Conservation (phyloP, 2,797 vertebrate species). For the Epinephelus coioides region DNA sequence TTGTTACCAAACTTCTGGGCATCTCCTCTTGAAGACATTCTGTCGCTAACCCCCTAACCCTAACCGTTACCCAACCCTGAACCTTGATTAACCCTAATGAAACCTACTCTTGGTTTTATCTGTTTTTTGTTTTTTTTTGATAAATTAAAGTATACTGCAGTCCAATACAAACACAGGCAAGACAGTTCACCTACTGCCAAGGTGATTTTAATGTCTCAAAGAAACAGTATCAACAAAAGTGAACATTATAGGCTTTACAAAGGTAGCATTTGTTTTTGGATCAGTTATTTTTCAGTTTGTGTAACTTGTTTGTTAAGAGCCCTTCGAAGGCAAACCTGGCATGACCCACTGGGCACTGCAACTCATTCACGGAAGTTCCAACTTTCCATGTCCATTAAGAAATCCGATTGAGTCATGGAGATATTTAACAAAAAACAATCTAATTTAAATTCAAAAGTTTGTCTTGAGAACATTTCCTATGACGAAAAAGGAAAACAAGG, state of each 20-base stretch:
- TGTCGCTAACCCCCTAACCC: not conserved
- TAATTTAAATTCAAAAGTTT: not conserved
- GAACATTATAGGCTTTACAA: not conserved
- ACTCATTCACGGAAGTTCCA: constrained; percentile 1
- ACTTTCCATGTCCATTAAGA: not conserved
- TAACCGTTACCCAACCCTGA: not conserved
- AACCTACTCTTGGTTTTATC: not conserved
- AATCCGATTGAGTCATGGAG: not conserved
- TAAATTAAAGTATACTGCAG: not conserved
- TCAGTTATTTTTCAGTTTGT: not conserved
- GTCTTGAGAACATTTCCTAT: not conserved
- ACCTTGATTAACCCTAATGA: not conserved
- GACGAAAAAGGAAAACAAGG: not conserved
- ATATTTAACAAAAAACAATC: not conserved
- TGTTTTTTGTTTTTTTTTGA: not conserved
- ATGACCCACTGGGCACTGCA: not conserved
- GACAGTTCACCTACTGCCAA: not conserved
- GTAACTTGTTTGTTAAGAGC: not conserved
- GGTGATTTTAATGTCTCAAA: not conserved
- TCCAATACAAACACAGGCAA: constrained; percentile 1
- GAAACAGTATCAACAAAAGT: not conserved
- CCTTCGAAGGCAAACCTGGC: not conserved
- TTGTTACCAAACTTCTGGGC: constrained; percentile 25
- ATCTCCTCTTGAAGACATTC: constrained; percentile 16
- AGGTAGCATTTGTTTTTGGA: not conserved